A percentile compares a stretch with the other conserved stretches of the same genome.
These are phyloP conservation scores for Amphimallon solstitiale DNA, from an alignment of 2,888 invertebrate genomes.

Conservation along the genomic window DNA sequence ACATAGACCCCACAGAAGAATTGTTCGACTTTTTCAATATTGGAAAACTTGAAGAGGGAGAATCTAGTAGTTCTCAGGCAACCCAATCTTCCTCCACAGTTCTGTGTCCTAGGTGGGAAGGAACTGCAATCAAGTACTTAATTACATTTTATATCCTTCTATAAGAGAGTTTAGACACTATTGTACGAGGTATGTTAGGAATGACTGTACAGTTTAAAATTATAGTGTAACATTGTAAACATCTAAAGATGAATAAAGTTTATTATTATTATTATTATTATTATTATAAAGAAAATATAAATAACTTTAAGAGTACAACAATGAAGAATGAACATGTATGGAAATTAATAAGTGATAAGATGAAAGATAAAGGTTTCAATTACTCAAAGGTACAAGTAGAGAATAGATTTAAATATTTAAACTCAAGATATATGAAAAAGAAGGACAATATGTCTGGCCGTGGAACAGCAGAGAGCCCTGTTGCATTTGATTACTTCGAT, in stretches of 20 bases:
- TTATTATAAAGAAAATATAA: background rate
- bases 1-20: background rate
- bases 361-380: background rate
- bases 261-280: no score
- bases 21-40: background rate
- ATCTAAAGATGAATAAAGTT: no score
- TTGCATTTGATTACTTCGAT: background rate
- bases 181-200: no score
- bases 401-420: background rate
- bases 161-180: no score
- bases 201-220: no score
- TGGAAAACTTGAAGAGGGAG: background rate
- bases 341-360: background rate
- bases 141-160: no score
- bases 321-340: background rate
- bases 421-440: background rate
- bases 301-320: background rate
- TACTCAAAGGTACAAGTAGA: background rate
- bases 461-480: background rate
- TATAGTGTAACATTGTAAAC: no score
- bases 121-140: background rate
- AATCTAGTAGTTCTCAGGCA: background rate
- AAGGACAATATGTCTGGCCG: background rate
- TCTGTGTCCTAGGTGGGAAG: background rate
- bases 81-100: background rate